These are phyloP conservation scores for Takifugu flavidus DNA, from an alignment of 2,113 vertebrate genomes.

Conservation along the genomic window DNA sequence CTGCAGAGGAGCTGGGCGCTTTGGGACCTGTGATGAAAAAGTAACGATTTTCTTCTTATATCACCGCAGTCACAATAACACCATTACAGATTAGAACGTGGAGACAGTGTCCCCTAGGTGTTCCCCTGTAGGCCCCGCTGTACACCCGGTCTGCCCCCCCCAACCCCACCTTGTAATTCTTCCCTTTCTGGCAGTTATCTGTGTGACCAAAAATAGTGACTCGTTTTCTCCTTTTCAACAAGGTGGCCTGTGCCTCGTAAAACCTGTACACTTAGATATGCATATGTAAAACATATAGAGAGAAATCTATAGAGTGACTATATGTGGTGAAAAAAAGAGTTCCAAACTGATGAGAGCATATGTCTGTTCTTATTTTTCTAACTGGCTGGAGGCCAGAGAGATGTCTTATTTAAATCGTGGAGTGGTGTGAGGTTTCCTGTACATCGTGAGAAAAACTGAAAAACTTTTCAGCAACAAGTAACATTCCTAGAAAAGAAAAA, in stretches of 20 bases:
- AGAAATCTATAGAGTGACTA: conserved; percentile 72
- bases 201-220: conserved; percentile 60
- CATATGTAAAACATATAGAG: conserved; percentile 74
- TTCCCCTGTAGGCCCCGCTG: conserved; percentile 44
- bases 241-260: conserved; percentile 71
- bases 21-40: conserved; percentile 17
- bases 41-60: no score
- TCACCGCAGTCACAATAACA: conserved; percentile 20
- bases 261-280: conserved; percentile 71
- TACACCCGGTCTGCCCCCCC: conserved; percentile 31
- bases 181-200: conserved; percentile 49
- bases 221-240: conserved; percentile 65
- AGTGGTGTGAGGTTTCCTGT: conserved; percentile 49
- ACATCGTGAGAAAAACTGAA: conserved; percentile 23
- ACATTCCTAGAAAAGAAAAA: conserved; percentile 67
- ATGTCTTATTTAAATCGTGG: conserved; percentile 43
- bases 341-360: conserved; percentile 58
- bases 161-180: conserved; percentile 13
- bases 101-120: conserved; percentile 45
- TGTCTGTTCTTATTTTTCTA: conserved; percentile 63
- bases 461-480: conserved; percentile 52
- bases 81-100: conserved; percentile 32
- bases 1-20: conserved; percentile 39
- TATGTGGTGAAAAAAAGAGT: conserved; percentile 65
- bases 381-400: conserved; percentile 55